These are phyloP conservation scores for Decapterus maruadsi DNA, from an alignment of 2,797 vertebrate species.

Conservation along the genomic window DNA sequence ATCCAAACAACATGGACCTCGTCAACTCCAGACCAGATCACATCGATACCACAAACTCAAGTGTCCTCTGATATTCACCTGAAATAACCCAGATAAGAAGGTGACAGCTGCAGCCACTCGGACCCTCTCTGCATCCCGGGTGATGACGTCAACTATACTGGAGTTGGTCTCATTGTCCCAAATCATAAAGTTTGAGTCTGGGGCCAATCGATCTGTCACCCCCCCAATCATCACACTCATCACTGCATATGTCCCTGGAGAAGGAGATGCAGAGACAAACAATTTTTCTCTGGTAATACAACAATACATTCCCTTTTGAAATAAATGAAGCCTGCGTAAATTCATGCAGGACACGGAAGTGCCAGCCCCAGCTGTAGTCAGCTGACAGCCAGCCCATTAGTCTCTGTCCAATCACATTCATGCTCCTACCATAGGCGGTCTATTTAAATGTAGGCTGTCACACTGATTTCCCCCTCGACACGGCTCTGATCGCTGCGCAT, in stretches of 20 bases:
- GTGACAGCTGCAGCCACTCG: constrained; percentile 90
- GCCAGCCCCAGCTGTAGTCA: no score
- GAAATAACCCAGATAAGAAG: constrained; percentile 91
- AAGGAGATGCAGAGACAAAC: neutral
- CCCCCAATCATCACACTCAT: constrained; percentile 97
- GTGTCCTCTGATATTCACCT: constrained; percentile 81
- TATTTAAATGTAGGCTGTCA: no score
- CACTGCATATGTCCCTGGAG: constrained; percentile 92
- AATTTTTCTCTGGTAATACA: neutral
- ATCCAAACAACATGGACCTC: neutral
- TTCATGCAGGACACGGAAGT: no score
- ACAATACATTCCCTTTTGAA: neutral
- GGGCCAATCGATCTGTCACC: constrained; percentile 89
- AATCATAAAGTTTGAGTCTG: constrained; percentile 83
- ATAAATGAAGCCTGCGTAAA: no score
- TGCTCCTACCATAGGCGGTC: no score
- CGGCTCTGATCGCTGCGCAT: no score
- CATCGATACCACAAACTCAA: neutral
- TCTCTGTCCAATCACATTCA: no score
- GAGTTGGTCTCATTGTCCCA: constrained; percentile 78
- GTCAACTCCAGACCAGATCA: neutral
- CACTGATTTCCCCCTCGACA: no score
- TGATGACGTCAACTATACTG: constrained; percentile 58
- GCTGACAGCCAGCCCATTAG: no score
- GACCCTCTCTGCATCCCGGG: constrained; percentile 83